Conservation (phyloP, 2,888 invertebrate species). For the Dynastes grantii region DNA sequence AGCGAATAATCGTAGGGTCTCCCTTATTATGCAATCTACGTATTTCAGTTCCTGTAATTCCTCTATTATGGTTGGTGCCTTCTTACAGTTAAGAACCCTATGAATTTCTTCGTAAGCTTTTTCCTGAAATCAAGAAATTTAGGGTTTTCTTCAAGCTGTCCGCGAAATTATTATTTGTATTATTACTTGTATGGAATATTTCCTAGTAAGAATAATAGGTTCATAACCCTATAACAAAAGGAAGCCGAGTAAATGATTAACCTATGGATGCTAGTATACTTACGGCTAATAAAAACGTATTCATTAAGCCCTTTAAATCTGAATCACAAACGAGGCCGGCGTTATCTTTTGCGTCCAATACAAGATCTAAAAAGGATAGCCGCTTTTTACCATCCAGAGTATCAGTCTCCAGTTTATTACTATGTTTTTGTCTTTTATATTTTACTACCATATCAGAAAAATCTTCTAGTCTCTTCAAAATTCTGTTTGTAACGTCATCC, state of each 20-base stretch:
- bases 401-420: neutral
- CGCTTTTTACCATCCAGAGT: slow-evolving; percentile 3
- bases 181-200: slow-evolving; percentile 44
- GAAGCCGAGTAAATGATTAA: neutral
- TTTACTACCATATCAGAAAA: slow-evolving; percentile 16
- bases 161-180: no score
- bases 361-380: slow-evolving; percentile 40
- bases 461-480: slow-evolving; percentile 2
- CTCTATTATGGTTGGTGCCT: slow-evolving; percentile 58
- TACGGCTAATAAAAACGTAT: slow-evolving; percentile 31
- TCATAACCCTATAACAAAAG: slow-evolving; percentile 16
- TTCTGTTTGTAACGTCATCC: neutral
- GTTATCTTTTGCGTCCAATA: slow-evolving; percentile 18
- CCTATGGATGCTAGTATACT: neutral
- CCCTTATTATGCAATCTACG: slow-evolving; percentile 73
- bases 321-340: neutral
- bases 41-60: slow-evolving; percentile 71
- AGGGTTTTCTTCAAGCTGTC: neutral
- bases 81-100: slow-evolving; percentile 61
- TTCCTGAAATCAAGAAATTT: slow-evolving; percentile 57
- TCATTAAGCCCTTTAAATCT: slow-evolving; percentile 22
- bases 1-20: slow-evolving; percentile 73
- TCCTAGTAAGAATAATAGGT: slow-evolving; percentile 58
- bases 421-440: neutral
- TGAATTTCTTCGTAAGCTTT: slow-evolving; percentile 63